These are phyloP conservation scores for Tilapia sparmanii DNA, from an alignment of 2,113 vertebrate genomes.

Conservation along the genomic window DNA sequence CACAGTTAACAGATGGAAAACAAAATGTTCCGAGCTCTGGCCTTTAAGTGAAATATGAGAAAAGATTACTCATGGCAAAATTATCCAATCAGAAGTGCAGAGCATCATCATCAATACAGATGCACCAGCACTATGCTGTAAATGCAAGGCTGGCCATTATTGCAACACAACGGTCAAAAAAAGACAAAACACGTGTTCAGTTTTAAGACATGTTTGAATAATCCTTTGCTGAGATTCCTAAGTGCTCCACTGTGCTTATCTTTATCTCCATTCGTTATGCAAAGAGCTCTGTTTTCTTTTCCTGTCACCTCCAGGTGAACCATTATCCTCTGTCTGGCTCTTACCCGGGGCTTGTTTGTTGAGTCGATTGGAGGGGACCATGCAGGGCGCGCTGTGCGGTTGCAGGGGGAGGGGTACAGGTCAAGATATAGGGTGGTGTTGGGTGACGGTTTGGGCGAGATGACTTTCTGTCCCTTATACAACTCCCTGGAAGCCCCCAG, in stretches of 20 bases:
- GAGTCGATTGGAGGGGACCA: constrained; percentile 43
- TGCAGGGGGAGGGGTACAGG: neutral
- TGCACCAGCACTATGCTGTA: neutral
- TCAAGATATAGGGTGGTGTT: constrained; percentile 25
- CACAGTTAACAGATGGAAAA: constrained; percentile 14
- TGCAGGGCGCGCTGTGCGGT: neutral
- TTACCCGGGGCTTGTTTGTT: constrained; percentile 60
- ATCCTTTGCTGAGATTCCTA: constrained; percentile 57
- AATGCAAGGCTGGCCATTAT: neutral
- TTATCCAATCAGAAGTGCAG: neutral
- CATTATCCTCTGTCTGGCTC: constrained; percentile 58
- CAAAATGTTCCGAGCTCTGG: neutral
- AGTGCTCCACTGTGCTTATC: constrained; percentile 59
- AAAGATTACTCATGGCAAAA: neutral
- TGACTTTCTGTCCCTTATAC: constrained; percentile 10
- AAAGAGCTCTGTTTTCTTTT: constrained; percentile 68
- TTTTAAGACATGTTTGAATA: constrained; percentile 47
- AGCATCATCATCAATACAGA: neutral
- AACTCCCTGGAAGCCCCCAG: constrained; percentile 3
- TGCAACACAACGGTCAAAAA: neutral
- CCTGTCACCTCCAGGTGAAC: constrained; percentile 69
- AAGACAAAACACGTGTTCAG: constrained; percentile 25
- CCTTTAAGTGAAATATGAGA: neutral
- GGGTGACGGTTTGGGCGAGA: constrained; percentile 23
- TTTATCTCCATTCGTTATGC: constrained; percentile 57